Percentiles rank a stretch among this genome's conserved stretches.
Evolutionary conservation across 2,113 vertebrate genomes (phyloP).

Genomic region (Sebastes schlegelii): DNA sequence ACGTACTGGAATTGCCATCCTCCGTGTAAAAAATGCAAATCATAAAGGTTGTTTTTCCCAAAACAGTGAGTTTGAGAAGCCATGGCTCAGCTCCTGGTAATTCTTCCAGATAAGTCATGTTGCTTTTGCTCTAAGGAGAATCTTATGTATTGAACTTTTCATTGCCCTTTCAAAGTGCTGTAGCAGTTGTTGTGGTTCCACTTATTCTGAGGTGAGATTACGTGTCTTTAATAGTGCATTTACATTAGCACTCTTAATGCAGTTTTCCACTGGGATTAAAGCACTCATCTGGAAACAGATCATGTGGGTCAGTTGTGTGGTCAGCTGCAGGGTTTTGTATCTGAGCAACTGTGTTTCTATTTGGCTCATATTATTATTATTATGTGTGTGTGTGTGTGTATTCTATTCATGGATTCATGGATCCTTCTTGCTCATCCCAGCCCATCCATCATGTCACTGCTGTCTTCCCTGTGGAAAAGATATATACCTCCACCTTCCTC

Average conservation of each 20-base stretch:
- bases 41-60: not conserved
- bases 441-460: conserved; percentile 52
- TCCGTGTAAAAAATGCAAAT: not conserved
- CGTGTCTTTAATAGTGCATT: not conserved
- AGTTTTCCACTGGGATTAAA: not conserved
- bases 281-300: not conserved
- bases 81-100: not conserved
- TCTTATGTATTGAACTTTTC: not conserved
- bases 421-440: conserved; percentile 11
- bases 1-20: not conserved
- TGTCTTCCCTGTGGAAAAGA: conserved; percentile 22
- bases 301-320: conserved; percentile 12
- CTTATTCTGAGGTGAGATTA: not conserved
- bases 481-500: conserved; percentile 8
- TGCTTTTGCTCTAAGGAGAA: not conserved
- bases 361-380: conserved; percentile 18
- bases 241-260: not conserved
- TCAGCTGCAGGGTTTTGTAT: conserved; percentile 17
- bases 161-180: not conserved
- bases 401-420: conserved; percentile 14
- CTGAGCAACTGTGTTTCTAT: conserved; percentile 42
- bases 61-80: not conserved
- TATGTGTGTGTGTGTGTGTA: not conserved
- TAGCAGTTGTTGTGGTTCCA: not conserved
- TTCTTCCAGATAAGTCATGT: not conserved